A percentile compares a stretch with the other conserved stretches of the same genome.
phyloP scores from a whole-genome alignment of 2,113 vertebrate genomes.

The Coryphaenoides rupestris region DNA sequence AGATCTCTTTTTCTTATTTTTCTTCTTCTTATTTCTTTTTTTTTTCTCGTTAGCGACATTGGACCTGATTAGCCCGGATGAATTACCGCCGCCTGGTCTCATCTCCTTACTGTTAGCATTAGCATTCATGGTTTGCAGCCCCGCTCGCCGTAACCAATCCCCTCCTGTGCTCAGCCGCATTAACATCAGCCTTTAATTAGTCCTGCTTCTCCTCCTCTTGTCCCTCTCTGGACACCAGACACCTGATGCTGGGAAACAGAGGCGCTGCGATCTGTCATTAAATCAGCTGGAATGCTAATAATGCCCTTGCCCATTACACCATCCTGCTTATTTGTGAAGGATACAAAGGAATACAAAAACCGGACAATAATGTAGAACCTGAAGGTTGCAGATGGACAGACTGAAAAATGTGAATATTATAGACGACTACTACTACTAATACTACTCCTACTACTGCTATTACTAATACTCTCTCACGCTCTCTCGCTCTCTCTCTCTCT shows the following conservation, averaged over 20 bases:
- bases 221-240: constrained; percentile 7
- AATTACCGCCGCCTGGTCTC: constrained; percentile 10
- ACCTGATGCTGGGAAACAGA: constrained; percentile 7
- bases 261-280: constrained; percentile 22
- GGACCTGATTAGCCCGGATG: not conserved
- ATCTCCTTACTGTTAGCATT: constrained; percentile 22
- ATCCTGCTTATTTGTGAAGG: not conserved
- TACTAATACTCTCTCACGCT: too few relatives aligned
- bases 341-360: not conserved
- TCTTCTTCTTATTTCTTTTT: not conserved
- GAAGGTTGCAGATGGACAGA: too few relatives aligned
- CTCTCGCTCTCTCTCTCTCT: too few relatives aligned
- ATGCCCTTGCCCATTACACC: too few relatives aligned
- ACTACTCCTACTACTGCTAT: too few relatives aligned
- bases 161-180: constrained; percentile 38
- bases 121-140: constrained; percentile 23
- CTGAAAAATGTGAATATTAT: too few relatives aligned
- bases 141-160: constrained; percentile 36
- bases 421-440: too few relatives aligned
- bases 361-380: too few relatives aligned
- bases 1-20: not conserved
- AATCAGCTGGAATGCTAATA: constrained; percentile 14
- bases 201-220: constrained; percentile 12
- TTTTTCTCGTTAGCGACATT: not conserved
- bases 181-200: constrained; percentile 50